These are phyloP conservation scores for Upupa epops DNA, from an alignment of 2,113 vertebrate species.

Conservation along the genomic window DNA sequence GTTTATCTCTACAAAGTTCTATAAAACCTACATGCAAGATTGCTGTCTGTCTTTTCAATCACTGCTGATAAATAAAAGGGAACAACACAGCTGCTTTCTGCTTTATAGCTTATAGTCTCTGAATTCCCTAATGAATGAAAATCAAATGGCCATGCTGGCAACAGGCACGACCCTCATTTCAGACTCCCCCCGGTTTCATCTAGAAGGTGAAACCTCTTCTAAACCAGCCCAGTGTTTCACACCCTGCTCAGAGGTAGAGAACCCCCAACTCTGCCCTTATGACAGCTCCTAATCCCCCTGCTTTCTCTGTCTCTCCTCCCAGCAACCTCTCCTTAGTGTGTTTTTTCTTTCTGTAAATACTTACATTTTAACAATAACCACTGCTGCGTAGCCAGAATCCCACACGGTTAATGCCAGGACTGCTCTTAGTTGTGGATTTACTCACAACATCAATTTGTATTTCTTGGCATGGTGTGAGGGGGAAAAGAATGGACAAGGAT, in stretches of 20 bases:
- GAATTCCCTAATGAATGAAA: background rate
- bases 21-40: background rate
- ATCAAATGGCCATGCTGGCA: background rate
- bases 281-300: background rate
- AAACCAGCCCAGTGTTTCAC: background rate
- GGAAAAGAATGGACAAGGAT: background rate
- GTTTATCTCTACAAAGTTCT: conserved; percentile 23
- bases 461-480: background rate
- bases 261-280: background rate
- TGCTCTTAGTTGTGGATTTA: background rate
- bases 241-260: background rate
- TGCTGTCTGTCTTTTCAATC: background rate
- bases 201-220: background rate
- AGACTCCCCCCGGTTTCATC: background rate
- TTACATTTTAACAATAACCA: background rate
- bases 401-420: background rate
- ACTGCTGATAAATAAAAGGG: background rate
- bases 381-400: background rate
- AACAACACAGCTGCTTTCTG: background rate
- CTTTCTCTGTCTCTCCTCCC: background rate
- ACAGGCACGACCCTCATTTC: background rate
- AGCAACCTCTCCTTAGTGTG: background rate
- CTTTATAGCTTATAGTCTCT: background rate
- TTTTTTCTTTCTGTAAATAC: background rate
- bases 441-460: background rate